A percentile compares a stretch with the other conserved stretches of the same genome.
phyloP scores from a whole-genome alignment of 1,140 invertebrate species.

The Drosophila parvula region DNA sequence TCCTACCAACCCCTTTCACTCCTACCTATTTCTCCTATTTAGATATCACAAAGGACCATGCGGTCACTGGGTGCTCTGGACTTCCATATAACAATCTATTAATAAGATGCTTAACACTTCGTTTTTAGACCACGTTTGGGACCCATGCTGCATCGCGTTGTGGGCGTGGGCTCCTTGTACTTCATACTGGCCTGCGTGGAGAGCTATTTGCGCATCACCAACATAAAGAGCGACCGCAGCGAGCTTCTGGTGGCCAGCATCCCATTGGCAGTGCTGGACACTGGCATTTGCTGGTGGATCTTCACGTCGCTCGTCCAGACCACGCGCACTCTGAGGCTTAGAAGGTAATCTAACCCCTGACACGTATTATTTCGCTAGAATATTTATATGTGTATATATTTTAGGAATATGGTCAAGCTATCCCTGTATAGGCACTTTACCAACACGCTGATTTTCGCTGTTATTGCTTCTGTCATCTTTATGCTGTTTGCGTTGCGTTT shows the following conservation, averaged over 20 bases:
- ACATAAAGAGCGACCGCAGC: conserved; percentile 88
- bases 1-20: too few relatives aligned
- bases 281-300: conserved; percentile 92
- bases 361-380: not conserved
- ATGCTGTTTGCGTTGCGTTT: conserved; percentile 96
- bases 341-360: conserved; percentile 85
- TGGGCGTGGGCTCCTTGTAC: conserved; percentile 92
- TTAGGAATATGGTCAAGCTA: conserved; percentile 94
- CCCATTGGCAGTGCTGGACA: conserved; percentile 89
- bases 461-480: conserved; percentile 94
- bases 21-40: too few relatives aligned
- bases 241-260: conserved; percentile 90
- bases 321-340: conserved; percentile 92
- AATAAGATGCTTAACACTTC: rapidly evolving
- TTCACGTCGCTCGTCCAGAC: conserved; percentile 95
- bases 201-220: conserved; percentile 90
- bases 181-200: conserved; percentile 93
- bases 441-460: conserved; percentile 95
- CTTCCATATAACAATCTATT: too few relatives aligned
- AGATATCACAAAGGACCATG: too few relatives aligned
- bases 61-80: too few relatives aligned
- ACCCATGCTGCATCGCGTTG: conserved; percentile 93
- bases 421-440: conserved; percentile 96
- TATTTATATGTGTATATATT: conserved; percentile 62
- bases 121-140: conserved; percentile 91